Percentiles rank a stretch among this genome's conserved stretches.
Conservation (phyloP, 2,113 vertebrate species). For the Microtus richardsoni region DNA sequence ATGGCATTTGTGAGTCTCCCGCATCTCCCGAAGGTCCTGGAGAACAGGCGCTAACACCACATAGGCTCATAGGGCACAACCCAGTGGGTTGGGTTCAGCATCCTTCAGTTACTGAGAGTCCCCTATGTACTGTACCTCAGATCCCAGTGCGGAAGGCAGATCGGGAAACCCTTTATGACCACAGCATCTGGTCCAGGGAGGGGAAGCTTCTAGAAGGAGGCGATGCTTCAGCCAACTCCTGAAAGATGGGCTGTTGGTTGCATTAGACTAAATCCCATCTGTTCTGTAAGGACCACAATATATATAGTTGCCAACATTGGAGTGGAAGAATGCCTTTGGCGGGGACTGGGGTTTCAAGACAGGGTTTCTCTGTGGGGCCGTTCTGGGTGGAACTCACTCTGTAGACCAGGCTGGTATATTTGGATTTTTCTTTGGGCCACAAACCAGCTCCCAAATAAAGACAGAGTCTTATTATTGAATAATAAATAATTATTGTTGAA, state of each 20-base stretch:
- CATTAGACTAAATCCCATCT: not conserved
- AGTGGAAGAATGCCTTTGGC: not conserved
- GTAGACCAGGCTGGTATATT: not conserved
- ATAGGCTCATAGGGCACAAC: not conserved
- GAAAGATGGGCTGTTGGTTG: not conserved
- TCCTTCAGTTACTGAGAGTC: not conserved
- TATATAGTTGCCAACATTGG: not conserved
- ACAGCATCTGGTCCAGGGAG: not conserved
- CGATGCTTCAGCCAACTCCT: not conserved
- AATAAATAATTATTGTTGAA: not conserved
- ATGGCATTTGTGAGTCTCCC: constrained; percentile 90
- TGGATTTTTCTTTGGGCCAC: not conserved
- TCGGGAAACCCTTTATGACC: not conserved
- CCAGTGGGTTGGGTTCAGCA: not conserved
- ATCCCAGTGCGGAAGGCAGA: not conserved
- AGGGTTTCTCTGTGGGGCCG: not conserved
- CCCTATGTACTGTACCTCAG: not conserved
- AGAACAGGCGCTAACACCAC: not conserved
- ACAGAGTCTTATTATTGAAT: not conserved
- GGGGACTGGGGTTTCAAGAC: not conserved
- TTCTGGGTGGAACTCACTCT: not conserved
- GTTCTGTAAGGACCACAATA: not conserved
- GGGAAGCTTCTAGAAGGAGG: constrained; percentile 38
- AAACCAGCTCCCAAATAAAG: not conserved
- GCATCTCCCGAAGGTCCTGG: not conserved